A percentile compares a stretch with the other conserved stretches of the same genome.
Conservation (phyloP, 2,888 invertebrate genomes). For the Cancer borealis region DNA sequence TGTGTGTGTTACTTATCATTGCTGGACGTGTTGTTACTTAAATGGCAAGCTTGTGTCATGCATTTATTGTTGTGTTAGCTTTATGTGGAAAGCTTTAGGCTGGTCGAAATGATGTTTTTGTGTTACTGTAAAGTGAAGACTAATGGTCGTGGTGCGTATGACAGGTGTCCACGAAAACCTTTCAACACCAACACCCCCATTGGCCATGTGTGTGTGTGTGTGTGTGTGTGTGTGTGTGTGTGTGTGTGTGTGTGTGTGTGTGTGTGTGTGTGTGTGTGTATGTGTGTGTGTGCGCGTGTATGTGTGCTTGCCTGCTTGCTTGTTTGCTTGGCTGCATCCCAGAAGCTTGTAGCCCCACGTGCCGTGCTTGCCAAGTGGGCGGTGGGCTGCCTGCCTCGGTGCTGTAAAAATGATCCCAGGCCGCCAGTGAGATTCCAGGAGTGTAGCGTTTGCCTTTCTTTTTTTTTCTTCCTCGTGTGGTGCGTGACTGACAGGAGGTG, state of each 20-base stretch:
- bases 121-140: no score
- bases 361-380: neutral
- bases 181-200: no score
- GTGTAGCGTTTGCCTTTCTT: neutral
- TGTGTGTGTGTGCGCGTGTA: neutral
- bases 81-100: no score
- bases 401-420: neutral
- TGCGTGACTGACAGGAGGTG: neutral
- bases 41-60: no score
- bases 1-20: no score
- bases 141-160: no score
- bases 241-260: conserved; percentile 2
- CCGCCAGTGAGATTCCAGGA: neutral
- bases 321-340: conserved; percentile 1
- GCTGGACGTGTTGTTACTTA: no score
- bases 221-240: no score
- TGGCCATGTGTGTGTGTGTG: no score
- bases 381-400: neutral
- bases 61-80: no score
- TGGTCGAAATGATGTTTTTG: no score
- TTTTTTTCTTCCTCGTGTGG: neutral
- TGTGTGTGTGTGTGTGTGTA: neutral
- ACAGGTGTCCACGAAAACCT: no score
- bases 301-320: neutral
- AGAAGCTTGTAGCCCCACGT: neutral